Evolutionary conservation across 2,888 invertebrate species (phyloP).

Genomic region (Drosophila austrosaltans): DNA sequence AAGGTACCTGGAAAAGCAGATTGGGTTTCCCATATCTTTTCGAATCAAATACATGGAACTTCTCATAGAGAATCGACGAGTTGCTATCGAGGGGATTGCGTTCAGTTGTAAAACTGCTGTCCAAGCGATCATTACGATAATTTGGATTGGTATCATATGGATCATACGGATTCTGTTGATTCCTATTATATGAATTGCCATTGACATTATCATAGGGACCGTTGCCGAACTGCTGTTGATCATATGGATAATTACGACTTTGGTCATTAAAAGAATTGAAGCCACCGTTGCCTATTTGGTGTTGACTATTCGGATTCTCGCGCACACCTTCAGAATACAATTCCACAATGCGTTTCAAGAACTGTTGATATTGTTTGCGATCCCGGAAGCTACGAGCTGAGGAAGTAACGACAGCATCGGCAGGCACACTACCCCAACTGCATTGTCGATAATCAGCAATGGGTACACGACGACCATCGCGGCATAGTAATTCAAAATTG

Average conservation of each 20-base stretch:
- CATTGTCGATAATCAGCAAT: slow-evolving; percentile 89
- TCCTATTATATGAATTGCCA: slow-evolving; percentile 50
- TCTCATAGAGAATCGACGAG: slow-evolving; percentile 84
- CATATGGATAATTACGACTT: slow-evolving; percentile 56
- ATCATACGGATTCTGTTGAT: slow-evolving; percentile 60
- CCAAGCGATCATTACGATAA: slow-evolving; percentile 77
- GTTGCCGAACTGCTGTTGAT: slow-evolving; percentile 30
- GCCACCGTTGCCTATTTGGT: slow-evolving; percentile 40
- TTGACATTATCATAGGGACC: slow-evolving; percentile 54
- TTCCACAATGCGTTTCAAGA: slow-evolving; percentile 86
- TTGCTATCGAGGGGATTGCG: slow-evolving; percentile 69
- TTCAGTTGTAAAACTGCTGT: slow-evolving; percentile 79
- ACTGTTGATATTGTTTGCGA: slow-evolving; percentile 86
- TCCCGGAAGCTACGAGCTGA: slow-evolving; percentile 86
- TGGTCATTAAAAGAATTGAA: slow-evolving; percentile 69
- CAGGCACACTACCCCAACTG: slow-evolving; percentile 93
- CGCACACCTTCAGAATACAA: slow-evolving; percentile 83
- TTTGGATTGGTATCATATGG: slow-evolving; percentile 49
- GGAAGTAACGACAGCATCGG: slow-evolving; percentile 93
- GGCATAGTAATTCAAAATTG: slow-evolving; percentile 91
- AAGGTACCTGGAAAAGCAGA: slow-evolving; percentile 89
- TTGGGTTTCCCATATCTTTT: slow-evolving; percentile 88
- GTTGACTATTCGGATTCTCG: slow-evolving; percentile 62
- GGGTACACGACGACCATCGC: slow-evolving; percentile 89
- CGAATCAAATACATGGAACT: slow-evolving; percentile 90